Evolutionary conservation across 2,113 vertebrate species (phyloP).

Genomic region (Hemiscyllium ocellatum): DNA sequence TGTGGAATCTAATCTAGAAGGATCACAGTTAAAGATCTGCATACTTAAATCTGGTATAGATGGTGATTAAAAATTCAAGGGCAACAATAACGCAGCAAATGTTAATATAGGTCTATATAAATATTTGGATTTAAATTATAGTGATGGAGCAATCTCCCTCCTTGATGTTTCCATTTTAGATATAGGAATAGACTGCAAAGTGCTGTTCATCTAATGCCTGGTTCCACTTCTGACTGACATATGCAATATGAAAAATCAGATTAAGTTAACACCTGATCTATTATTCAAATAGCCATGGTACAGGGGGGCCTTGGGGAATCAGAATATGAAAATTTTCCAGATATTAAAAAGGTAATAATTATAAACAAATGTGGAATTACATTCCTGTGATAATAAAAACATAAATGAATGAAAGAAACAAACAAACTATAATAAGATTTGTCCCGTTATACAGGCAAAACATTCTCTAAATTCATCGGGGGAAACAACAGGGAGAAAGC

Average conservation of each 20-base stretch:
- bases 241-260: background rate
- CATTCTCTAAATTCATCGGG: background rate
- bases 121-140: background rate
- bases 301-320: background rate
- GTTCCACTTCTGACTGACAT: background rate
- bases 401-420: background rate
- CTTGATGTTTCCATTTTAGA: background rate
- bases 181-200: background rate
- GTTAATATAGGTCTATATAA: no score
- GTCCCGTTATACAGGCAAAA: background rate
- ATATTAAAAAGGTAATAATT: background rate
- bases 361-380: background rate
- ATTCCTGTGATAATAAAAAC: background rate
- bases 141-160: background rate
- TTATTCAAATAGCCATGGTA: background rate
- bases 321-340: background rate
- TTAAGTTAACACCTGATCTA: background rate
- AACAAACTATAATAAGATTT: background rate
- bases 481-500: background rate
- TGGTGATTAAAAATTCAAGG: background rate
- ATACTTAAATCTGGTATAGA: background rate
- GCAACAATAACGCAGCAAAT: background rate
- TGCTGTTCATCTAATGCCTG: background rate
- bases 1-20: no score
- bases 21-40: background rate